A percentile compares a stretch with the other conserved stretches of the same genome.
phyloP scores from a whole-genome alignment of 2,888 invertebrate species.

The Heterodera filipjevi region DNA sequence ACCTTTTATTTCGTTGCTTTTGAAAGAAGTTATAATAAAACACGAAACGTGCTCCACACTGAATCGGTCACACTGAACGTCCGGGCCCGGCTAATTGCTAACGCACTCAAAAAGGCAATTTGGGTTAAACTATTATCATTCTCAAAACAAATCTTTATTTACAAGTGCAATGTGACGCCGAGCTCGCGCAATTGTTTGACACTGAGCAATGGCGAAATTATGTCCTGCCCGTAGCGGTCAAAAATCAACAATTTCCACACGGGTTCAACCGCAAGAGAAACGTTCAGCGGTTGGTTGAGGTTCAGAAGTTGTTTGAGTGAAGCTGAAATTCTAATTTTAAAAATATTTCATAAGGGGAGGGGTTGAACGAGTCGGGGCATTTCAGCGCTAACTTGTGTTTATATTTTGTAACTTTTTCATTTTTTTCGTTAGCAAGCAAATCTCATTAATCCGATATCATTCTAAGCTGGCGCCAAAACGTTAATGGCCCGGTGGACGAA shows the following conservation, averaged over 20 bases:
- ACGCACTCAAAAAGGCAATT: too few species aligned
- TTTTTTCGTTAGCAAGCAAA: too few species aligned
- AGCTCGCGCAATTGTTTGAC: constrained; percentile 91
- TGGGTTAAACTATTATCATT: too few species aligned
- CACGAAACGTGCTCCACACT: too few species aligned
- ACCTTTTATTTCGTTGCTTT: neutral
- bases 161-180: constrained; percentile 97
- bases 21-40: neutral
- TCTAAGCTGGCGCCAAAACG: too few species aligned
- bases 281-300: constrained; percentile 57
- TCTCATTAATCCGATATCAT: too few species aligned
- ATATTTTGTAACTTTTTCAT: too few species aligned
- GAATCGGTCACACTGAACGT: too few species aligned
- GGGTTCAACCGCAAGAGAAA: constrained; percentile 60
- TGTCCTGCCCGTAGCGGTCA: constrained; percentile 94
- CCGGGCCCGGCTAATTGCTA: too few species aligned
- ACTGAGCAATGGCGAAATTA: constrained; percentile 92
- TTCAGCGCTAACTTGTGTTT: too few species aligned
- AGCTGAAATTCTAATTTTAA: constrained; percentile 42
- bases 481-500: too few species aligned
- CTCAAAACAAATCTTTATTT: constrained; percentile 54
- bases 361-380: too few species aligned
- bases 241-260: constrained; percentile 79
- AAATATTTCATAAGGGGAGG: constrained; percentile 2
- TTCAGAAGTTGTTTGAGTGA: constrained; percentile 63